Evolutionary conservation across 1,140 invertebrate genomes (phyloP).

Genomic region (Bombus cullumanus): DNA sequence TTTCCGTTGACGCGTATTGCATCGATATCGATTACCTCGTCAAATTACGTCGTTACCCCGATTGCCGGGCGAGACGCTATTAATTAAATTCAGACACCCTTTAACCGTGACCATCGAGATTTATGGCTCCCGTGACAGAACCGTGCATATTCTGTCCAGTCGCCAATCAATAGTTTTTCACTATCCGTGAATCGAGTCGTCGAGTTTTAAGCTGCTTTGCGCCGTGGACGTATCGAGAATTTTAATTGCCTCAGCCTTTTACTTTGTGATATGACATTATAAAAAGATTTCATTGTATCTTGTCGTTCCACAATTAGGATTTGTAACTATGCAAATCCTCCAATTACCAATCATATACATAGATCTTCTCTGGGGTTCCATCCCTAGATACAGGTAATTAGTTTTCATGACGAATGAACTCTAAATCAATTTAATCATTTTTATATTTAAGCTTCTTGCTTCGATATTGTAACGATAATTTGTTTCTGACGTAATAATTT

Average conservation of each 20-base stretch:
- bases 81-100: slow-evolving; percentile 61
- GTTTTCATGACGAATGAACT: no score
- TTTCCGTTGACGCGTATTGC: slow-evolving; percentile 21
- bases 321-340: no score
- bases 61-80: slow-evolving; percentile 32
- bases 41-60: slow-evolving; percentile 35
- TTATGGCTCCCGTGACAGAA: background rate
- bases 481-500: no score
- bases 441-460: no score
- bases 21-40: slow-evolving; percentile 33
- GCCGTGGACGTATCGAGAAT: background rate
- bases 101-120: slow-evolving; percentile 45
- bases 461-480: no score
- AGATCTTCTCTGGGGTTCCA: no score
- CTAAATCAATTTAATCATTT: no score
- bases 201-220: background rate
- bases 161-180: background rate
- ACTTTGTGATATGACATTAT: no score
- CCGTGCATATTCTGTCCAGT: background rate
- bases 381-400: no score
- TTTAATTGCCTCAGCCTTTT: background rate
- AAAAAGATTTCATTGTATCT: no score
- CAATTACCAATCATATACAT: no score
- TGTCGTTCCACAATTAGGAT: no score
- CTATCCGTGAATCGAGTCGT: background rate